Base-by-base conservation (phyloP, 2,113 vertebrate genomes). In the Datnioides undecimradiatus region DNA sequence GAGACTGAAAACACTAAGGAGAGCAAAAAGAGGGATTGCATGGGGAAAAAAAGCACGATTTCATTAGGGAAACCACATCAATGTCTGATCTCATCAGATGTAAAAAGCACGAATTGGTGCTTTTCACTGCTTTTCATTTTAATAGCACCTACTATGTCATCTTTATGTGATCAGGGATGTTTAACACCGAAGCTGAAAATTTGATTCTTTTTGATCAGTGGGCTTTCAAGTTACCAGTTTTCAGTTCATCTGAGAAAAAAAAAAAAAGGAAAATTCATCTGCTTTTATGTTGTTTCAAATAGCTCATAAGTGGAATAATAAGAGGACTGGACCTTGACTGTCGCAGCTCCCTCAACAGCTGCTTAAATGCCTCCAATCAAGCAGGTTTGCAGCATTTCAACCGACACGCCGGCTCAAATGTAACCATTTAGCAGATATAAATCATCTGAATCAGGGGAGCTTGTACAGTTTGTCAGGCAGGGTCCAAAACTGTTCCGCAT, bases 31-130 rank as follows among this genome's bases (percentile, higher is more conserved):
- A 33, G 36, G 64, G 52, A 64, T 71, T 52, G 60, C 38, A 66
- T 40, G 51, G 65, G n/a, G n/a, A n/a, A n/a, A 45, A 72, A 34
- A 72, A 25, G 29, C 49, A 23, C 64, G 48, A 66, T 76, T 73
- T 70, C 14, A 57, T 76, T 23, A 52, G 27, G 21, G 21, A 46
- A 67, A 48, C 23, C 23, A 33, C 17, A 60, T 66, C 41, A 38
- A 3, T 27, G 52, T 66, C 52, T 68, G 62, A 79, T 72, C 67
- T 77, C 60, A 45, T 71, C n/a, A n/a, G n/a, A n/a, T n/a, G n/a
- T n/a, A n/a, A 40, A 69, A 63, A 11, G n/a, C 23, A 38, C 45
- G 6, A 40, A 58, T 54, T 59, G 41, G 4, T 36, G 17, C 29
- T 14, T 66, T 65, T 57, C 57, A 23, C 0, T 19, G 51, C 12